Base-by-base conservation (phyloP, 1,140 invertebrate species). In the Anoplophora glabripennis region DNA sequence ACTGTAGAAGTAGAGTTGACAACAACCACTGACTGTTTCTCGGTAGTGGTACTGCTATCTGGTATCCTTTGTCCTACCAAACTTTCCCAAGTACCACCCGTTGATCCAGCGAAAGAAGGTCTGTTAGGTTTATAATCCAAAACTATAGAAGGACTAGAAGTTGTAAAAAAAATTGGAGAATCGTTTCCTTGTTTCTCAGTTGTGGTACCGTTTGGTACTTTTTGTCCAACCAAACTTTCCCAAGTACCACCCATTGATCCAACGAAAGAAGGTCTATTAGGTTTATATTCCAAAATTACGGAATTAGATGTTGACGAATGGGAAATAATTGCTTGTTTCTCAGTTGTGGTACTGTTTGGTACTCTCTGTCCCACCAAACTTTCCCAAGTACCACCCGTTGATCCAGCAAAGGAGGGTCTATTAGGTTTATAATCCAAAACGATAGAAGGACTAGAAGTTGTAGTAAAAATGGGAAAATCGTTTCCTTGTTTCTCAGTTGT, bases 381-480 rank as follows among this genome's bases (percentile, higher is more conserved):
- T 17, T 15, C 5, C 21, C 12, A 11, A 45, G n/a, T 14, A 45
- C 12, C 44, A 10, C 21, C 46, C n/a, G 34, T 7, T n/a, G 33
- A 7, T 28, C 58, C 58, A 33, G 52, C 49, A 47, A 54, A 59
- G 17, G 28, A 14, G 11, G 57, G 57, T 17, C 48, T 57, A 11
- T 41, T 33, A 5, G 55, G 46, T 36, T 40, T 34, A 9, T 53
- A 53, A 4, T 53, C 51, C 11, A 53, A 41, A 8, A 37, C 35
- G 2, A 28, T 28, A 5, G 21, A 28, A 28, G 21, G 21, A 28
- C 12, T 7, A n/a, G 21, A 4, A n/a, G 28, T 10, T 8, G 8
- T 14, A 7, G 9, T n/a, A 18, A 37, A 38, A 28, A 28, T 28
- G 2, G 5, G 21, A 28, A 5, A 28, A 5, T 2, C 21, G 21